A percentile compares a stretch with the other conserved stretches of the same genome.
Evolutionary conservation across 2,888 invertebrate species (phyloP).

Genomic region (Dasypogon diadema): DNA sequence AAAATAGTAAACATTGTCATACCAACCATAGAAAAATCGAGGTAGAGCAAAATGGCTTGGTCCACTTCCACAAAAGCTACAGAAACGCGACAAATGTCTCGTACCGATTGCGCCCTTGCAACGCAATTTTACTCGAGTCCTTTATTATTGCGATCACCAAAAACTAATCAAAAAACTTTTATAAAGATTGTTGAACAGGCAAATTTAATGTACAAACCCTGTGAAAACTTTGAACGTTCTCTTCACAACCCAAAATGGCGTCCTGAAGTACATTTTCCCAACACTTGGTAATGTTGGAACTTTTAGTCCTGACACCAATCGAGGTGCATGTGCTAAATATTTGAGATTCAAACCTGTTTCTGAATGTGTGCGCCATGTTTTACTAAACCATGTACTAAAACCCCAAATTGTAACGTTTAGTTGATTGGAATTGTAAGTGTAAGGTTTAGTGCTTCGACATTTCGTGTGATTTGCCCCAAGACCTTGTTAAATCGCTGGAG

Average conservation of each 20-base stretch:
- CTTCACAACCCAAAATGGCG: conserved; percentile 51
- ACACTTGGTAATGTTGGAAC: neutral
- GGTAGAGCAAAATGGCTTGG: conserved; percentile 30
- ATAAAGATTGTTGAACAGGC: conserved; percentile 20
- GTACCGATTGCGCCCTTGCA: neutral
- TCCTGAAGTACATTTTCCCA: neutral
- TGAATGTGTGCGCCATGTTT: too few relatives aligned
- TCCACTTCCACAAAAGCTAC: conserved; percentile 30
- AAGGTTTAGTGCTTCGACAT: too few relatives aligned
- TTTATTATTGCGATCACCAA: conserved; percentile 9
- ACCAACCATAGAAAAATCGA: conserved; percentile 28
- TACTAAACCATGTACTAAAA: too few relatives aligned
- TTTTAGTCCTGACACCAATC: neutral
- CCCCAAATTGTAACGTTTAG: too few relatives aligned
- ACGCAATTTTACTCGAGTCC: neutral
- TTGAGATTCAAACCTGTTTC: too few relatives aligned
- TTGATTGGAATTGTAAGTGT: too few relatives aligned
- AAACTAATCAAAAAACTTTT: conserved; percentile 6
- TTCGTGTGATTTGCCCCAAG: too few relatives aligned
- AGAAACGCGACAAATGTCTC: conserved; percentile 12
- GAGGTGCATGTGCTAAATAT: too few relatives aligned
- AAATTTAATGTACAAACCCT: conserved; percentile 50
- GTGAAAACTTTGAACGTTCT: conserved; percentile 28
- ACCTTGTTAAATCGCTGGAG: too few relatives aligned
- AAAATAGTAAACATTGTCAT: conserved; percentile 46